Evolutionary conservation across 2,888 invertebrate species (phyloP), one percentile per base, ranked within the genome.

Genomic region (Phrixothrix hirtus): DNA sequence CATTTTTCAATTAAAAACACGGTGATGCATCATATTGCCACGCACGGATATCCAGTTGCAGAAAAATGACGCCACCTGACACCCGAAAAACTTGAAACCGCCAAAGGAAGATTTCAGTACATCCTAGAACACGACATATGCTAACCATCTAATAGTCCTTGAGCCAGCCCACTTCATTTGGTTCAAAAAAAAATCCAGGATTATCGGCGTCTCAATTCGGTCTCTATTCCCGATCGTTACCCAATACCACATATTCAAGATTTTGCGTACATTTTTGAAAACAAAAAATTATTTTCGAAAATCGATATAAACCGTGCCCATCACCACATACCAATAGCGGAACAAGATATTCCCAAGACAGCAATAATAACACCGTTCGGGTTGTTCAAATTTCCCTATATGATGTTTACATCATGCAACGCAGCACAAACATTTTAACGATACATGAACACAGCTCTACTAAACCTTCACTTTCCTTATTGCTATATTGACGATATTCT

Each of bases 371-470:
- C 37, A 4, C 16, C 7, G 9, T 37, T 21, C 11, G 37, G 25
- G 1, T 37, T 37, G 6, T 37, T 16, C 3, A 25, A 37, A 11
- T 37, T 37, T 21, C 17, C 10, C 2, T 15, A 10, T 11, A 37
- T 37, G 37, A 14, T 11, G 6, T 25, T 37, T 21, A 25, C 12
- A 17, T 17, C 21, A 10, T 25, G 37, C 1, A 37, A 37, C 16
- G 37, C 37, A 10, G 16, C 21, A 2, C 37, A 37, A 37, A 11
- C 37, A 3, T 37, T 37, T n/a, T 16, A 37, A 37, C n/a, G 25
- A 5, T 36, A 15, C 13, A 36, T 17, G 2, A 2, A 15, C 16
- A 16, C 14, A 35, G 15, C 9, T 15, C 2, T 35, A 16, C 7
- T 9, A 9, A 13, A 14, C 9, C n/a, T 13, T 4, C 15, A 35